Percentiles rank a stretch among this genome's conserved stretches.
Evolutionary conservation across 2,888 invertebrate species (phyloP).

Genomic region (Cryptocheilus praepositus): DNA sequence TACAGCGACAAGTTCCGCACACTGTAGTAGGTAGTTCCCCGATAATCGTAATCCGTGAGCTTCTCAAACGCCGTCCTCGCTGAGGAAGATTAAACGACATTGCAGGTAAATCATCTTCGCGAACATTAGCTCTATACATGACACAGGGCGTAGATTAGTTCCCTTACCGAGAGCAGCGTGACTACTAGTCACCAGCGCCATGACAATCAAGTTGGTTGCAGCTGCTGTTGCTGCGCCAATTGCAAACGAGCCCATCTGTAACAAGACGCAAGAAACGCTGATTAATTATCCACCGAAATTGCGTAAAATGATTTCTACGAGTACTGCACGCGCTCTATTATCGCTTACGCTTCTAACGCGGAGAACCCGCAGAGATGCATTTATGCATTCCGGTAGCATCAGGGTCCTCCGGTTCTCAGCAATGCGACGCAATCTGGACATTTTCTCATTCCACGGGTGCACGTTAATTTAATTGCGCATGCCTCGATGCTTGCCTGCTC

Average conservation of each 20-base stretch:
- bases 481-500: not conserved
- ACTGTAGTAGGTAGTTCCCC: constrained; percentile 93
- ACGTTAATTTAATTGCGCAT: constrained; percentile 10
- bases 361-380: not conserved
- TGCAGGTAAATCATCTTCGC: constrained; percentile 6
- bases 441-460: not conserved
- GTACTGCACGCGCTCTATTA: not conserved
- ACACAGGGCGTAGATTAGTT: not conserved
- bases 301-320: constrained; percentile 11
- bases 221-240: constrained; percentile 38
- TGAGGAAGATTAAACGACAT: constrained; percentile 67
- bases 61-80: constrained; percentile 95
- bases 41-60: constrained; percentile 92
- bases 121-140: not conserved
- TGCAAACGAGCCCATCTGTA: constrained; percentile 69
- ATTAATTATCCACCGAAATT: constrained; percentile 20
- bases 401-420: no score
- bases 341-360: not conserved
- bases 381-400: no score
- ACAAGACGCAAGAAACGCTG: constrained; percentile 24
- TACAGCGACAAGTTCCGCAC: constrained; percentile 93
- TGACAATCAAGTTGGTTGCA: constrained; percentile 60
- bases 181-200: constrained; percentile 62
- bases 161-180: constrained; percentile 62
- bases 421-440: no score